phyloP scores from a whole-genome alignment of 2,888 invertebrate species.

The Enchytraeus crypticus region DNA sequence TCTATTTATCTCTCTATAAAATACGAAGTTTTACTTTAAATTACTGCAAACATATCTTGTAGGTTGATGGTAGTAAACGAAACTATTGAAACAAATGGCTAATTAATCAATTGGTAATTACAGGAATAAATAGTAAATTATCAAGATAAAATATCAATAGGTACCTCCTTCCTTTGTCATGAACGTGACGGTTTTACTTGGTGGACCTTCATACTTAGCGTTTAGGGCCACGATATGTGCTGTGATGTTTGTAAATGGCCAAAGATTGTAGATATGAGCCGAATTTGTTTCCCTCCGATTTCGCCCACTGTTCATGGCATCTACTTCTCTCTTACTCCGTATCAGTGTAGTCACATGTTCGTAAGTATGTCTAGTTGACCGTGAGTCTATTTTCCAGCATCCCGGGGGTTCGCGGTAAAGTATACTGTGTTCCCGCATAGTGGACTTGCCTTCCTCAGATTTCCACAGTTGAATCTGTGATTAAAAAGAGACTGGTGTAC shows the following conservation, averaged over 20 bases:
- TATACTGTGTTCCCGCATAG: conserved; percentile 28
- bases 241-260: conserved; percentile 31
- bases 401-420: conserved; percentile 24
- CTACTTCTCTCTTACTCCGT: not conserved
- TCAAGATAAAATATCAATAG: too few relatives aligned
- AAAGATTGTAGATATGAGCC: conserved; percentile 29
- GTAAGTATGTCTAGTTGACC: not conserved
- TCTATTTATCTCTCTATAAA: not conserved
- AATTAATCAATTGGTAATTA: not conserved
- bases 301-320: not conserved
- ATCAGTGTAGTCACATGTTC: not conserved
- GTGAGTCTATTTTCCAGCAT: conserved; percentile 15
- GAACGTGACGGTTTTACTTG: conserved; percentile 25
- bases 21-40: too few relatives aligned
- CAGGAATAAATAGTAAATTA: not conserved
- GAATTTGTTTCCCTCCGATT: conserved; percentile 16
- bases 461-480: conserved; percentile 29
- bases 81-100: not conserved
- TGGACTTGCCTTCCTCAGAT: conserved; percentile 16
- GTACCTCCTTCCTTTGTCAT: conserved; percentile 28
- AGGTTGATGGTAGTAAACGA: too few relatives aligned
- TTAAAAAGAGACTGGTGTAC: not conserved
- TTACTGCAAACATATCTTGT: too few relatives aligned
- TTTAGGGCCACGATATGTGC: conserved; percentile 27
- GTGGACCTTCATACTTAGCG: conserved; percentile 26